Evolutionary conservation across 1,140 invertebrate genomes (phyloP), one percentile per base, ranked within the genome.

Genomic region (Achroia grisella): DNA sequence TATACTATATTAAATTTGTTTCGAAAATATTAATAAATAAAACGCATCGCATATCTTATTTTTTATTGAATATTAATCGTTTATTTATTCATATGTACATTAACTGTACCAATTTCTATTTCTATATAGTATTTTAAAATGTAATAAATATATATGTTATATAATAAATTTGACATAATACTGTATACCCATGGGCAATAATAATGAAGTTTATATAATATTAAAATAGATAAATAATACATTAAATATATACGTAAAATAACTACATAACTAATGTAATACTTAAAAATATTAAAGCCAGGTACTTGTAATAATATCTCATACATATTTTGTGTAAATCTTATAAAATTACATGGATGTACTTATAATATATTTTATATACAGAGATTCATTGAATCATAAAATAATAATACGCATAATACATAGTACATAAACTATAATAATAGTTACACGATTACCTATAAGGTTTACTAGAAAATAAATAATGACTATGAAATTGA

Each of bases 241-340:
- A 53, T 30, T 46, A 36, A 23, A 32, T 48, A 41, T 10, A 55
- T 45, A 50, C 13, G 31, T 44, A 37, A 12, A 29, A 35, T 9
- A 43, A 14, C 42, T 23, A 39, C 36, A 61, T 56, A 58, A 48
- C 65, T 71, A 65, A 70, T 43, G 68, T 50, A 57, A 61, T 48
- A 67, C 62, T 72, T 73, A 78, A 52, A 61, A 59, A 63, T 71
- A 81, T 81, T 79, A 82, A 79, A 79, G 75, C 75, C 78, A 79
- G 63, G 68, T 70, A 79, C 66, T 46, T 34, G 52, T 47, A 46
- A 30, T 34, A 39, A 52, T 50, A 55, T 50, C 45, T 53, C 47
- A 67, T 52, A 69, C 39, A 61, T 50, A 57, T 41, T 55, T 43
- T 28, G 15, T 46, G 39, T 37, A n/a, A 23, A 23, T 23, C 17